Evolutionary conservation across 2,113 vertebrate species (phyloP), one percentile per base, ranked within the genome.

Genomic region (Protomyctophum bolini): DNA sequence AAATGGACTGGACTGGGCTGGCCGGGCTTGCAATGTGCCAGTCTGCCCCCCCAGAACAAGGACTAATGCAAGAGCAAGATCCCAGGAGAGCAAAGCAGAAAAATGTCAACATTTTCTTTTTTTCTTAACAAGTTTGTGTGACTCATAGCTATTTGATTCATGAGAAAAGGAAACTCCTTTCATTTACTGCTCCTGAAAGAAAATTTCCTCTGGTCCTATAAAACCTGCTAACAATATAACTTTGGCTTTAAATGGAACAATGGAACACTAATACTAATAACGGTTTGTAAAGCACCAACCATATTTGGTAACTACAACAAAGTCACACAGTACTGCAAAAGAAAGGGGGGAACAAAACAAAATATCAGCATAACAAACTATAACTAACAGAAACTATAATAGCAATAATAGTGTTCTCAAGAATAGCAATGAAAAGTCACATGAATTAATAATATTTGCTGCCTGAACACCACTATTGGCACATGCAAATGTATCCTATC

Each of bases 101-200:
- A 72, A 82, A 74, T 64, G 9, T 10, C 10, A 64, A 79, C 70
- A 11, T 59, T 41, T 59, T 45, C 1, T 7, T 55, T n/a, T 15
- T 56, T 12, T 14, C 12, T n/a, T 3, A 12, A 56, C 54, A 56
- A 15, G 12, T 56, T 56, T 9, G 21, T 51, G 6, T 70, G 15
- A 75, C 59, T 66, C 64, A 49, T 52, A 65, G 49, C 8, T 75
- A 51, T 62, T 14, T 63, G 55, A 68, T 59, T 81, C 60, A 61
- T 14, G 66, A 9, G 21, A 11, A 6, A 51, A 56, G 29, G 49
- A 71, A 79, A 72, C 47, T 33, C 49, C 48, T 64, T 51, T 10
- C 45, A 59, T 56, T 10, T 28, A 29, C 49, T 29, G 47, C 9
- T 56, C 5, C 21, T 56, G 7, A 58, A 54, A 59, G 11, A 10